phyloP scores from a whole-genome alignment of 2,113 vertebrate species.

The Gila orcuttii region DNA sequence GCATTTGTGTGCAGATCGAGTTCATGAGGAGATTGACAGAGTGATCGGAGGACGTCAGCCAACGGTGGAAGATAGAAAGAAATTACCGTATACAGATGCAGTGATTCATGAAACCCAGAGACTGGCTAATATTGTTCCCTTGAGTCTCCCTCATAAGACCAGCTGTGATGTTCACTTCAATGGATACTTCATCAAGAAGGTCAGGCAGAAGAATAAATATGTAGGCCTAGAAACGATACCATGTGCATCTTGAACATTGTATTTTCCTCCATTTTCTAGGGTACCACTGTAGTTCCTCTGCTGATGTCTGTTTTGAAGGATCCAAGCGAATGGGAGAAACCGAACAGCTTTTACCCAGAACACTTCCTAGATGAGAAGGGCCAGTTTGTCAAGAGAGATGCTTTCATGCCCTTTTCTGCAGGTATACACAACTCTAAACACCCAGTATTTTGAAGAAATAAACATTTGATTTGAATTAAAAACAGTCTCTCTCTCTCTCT shows the following conservation, averaged over 20 bases:
- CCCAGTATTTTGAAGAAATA: not conserved
- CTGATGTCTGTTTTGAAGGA: slow-evolving; percentile 72
- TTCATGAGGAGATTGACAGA: slow-evolving; percentile 71
- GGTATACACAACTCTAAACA: slow-evolving; percentile 56
- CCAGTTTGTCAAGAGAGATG: slow-evolving; percentile 67
- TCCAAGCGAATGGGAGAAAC: slow-evolving; percentile 72
- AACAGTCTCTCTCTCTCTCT: not conserved
- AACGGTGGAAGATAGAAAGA: slow-evolving; percentile 64
- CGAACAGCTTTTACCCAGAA: slow-evolving; percentile 69
- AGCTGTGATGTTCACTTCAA: slow-evolving; percentile 50
- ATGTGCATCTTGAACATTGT: too few species aligned
- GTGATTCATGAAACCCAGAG: slow-evolving; percentile 76
- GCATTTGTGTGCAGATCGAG: slow-evolving; percentile 55
- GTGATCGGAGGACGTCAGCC: slow-evolving; percentile 66
- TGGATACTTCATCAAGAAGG: slow-evolving; percentile 55
- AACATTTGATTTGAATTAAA: not conserved
- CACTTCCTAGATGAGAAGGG: slow-evolving; percentile 73
- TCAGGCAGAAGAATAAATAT: not conserved
- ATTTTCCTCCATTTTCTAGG: not conserved
- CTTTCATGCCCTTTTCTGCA: slow-evolving; percentile 76
- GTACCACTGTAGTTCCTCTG: slow-evolving; percentile 56
- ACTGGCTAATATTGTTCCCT: slow-evolving; percentile 65
- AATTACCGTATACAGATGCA: slow-evolving; percentile 69
- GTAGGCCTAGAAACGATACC: not conserved
- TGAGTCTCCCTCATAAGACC: slow-evolving; percentile 49